Conservation (phyloP, 2,113 vertebrate species). For the Cyanistes caeruleus region DNA sequence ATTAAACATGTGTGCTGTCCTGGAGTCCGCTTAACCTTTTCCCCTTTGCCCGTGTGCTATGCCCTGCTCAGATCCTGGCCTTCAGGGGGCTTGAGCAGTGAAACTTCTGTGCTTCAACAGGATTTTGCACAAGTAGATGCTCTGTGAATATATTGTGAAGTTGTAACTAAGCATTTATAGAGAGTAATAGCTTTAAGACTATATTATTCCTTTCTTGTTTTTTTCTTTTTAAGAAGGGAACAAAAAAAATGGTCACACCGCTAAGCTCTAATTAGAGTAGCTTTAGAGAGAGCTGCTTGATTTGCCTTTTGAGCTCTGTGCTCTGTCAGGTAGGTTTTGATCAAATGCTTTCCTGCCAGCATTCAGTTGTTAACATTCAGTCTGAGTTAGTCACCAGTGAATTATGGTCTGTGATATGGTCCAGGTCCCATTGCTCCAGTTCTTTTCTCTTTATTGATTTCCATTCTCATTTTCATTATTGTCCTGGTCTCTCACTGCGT, state of each 20-base stretch:
- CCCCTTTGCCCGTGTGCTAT: not conserved
- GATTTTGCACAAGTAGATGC: not conserved
- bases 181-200: not conserved
- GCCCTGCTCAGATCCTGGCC: not conserved
- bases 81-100: fast-evolving
- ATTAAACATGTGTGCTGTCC: not conserved
- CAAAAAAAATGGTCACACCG: not conserved
- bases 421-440: constrained; percentile 33
- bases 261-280: constrained; percentile 33
- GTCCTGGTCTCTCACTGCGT: constrained; percentile 6
- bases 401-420: constrained; percentile 54
- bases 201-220: not conserved
- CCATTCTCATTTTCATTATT: constrained; percentile 38
- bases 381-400: constrained; percentile 50
- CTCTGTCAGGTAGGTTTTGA: constrained; percentile 46
- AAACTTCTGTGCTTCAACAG: not conserved
- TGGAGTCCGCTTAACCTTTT: not conserved
- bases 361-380: constrained; percentile 44
- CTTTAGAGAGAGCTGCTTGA: constrained; percentile 36
- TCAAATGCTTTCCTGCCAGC: constrained; percentile 43
- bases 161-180: not conserved
- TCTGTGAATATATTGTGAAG: not conserved
- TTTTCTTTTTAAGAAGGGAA: not conserved
- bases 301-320: constrained; percentile 37
- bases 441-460: constrained; percentile 58